Percentiles rank a stretch among this genome's conserved stretches.
These are phyloP conservation scores for Drosophila limbata DNA, from an alignment of 2,888 invertebrate species.

Conservation along the genomic window DNA sequence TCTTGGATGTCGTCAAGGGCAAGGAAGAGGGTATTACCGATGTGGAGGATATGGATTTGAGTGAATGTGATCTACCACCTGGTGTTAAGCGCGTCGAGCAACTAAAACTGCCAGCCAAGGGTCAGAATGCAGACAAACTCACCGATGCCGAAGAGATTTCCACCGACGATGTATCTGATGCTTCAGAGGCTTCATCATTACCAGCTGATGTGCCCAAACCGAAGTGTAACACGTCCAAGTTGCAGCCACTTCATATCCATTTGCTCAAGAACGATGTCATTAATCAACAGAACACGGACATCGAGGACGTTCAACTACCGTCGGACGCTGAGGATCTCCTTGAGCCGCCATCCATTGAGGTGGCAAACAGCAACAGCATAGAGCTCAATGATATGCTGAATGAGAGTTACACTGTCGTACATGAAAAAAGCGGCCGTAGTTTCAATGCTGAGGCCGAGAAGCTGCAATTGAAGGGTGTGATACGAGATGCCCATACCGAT, in stretches of 20 bases:
- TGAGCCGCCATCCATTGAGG: constrained; percentile 62
- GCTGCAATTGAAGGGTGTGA: constrained; percentile 86
- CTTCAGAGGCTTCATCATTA: constrained; percentile 56
- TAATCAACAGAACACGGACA: constrained; percentile 83
- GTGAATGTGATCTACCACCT: constrained; percentile 77
- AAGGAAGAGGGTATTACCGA: constrained; percentile 81
- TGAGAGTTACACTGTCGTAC: constrained; percentile 85
- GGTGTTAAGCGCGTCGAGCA: constrained; percentile 58
- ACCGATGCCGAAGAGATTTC: constrained; percentile 86
- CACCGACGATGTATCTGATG: constrained; percentile 83
- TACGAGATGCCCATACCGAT: constrained; percentile 86
- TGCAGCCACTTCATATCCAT: constrained; percentile 52
- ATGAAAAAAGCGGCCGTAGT: constrained; percentile 85
- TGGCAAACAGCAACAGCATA: constrained; percentile 60
- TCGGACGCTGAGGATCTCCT: constrained; percentile 86
- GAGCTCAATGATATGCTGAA: constrained; percentile 85
- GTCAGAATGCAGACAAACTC: constrained; percentile 31
- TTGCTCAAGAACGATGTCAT: constrained; percentile 53
- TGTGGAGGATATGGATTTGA: constrained; percentile 85
- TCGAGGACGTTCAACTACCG: constrained; percentile 85
- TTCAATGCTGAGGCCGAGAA: constrained; percentile 86
- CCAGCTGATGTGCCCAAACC: constrained; percentile 39
- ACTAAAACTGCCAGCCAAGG: constrained; percentile 52
- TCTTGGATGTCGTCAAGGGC: constrained; percentile 67
- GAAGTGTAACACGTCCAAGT: constrained; percentile 40